These are phyloP conservation scores for Pantherophis guttatus DNA, from an alignment of 2,113 vertebrate genomes.

Conservation along the genomic window DNA sequence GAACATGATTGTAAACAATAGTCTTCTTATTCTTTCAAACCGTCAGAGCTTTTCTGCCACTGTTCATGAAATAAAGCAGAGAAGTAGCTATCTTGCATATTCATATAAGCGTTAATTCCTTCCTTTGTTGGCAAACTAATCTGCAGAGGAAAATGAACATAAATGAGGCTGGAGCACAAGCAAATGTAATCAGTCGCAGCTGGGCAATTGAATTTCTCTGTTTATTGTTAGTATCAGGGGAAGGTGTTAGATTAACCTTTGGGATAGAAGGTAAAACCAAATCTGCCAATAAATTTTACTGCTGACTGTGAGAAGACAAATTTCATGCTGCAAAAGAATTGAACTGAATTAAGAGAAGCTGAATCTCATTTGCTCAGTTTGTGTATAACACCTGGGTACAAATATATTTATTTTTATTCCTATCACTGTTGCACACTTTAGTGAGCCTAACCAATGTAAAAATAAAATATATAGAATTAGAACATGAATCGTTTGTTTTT, in stretches of 20 bases:
- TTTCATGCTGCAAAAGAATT: not conserved
- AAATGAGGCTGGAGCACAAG: not conserved
- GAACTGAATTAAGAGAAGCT: not conserved
- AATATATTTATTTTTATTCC: not conserved
- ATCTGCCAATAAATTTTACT: not conserved
- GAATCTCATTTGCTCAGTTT: not conserved
- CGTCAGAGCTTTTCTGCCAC: not conserved
- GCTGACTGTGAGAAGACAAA: not conserved
- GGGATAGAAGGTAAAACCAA: not conserved
- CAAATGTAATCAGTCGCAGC: not conserved
- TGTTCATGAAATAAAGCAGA: not conserved
- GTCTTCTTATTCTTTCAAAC: not conserved
- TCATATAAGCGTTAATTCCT: not conserved
- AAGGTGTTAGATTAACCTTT: not conserved
- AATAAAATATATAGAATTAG: not conserved
- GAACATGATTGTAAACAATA: not conserved
- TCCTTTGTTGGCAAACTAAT: not conserved
- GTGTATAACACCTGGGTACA: not conserved
- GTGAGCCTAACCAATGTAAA: not conserved
- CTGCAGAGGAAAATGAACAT: not conserved
- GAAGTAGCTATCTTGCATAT: not conserved
- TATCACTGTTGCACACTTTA: not conserved
- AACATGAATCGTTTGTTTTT: not conserved
- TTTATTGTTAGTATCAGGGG: not conserved
- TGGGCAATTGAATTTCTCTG: constrained; percentile 2